phyloP scores from a whole-genome alignment of 2,113 vertebrate genomes.

The Hiodon alosoides region DNA sequence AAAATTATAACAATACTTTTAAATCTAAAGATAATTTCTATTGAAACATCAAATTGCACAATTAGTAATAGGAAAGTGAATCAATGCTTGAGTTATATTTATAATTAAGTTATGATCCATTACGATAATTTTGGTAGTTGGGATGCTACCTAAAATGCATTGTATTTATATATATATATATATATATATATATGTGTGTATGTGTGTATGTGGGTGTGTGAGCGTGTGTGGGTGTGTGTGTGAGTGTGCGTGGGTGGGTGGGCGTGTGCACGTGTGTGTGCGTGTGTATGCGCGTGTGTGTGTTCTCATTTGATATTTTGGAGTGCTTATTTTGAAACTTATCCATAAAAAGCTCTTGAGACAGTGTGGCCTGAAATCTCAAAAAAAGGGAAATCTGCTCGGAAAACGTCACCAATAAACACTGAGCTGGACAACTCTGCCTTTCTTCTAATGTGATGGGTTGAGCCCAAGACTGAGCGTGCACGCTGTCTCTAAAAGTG shows the following conservation, averaged over 20 bases:
- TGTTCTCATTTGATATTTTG: neutral
- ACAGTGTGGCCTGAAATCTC: neutral
- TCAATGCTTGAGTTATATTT: neutral
- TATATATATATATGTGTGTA: neutral
- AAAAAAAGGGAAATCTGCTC: constrained; percentile 5
- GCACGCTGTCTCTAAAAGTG: neutral
- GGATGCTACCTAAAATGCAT: no score
- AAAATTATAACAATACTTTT: neutral
- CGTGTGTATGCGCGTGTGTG: no score
- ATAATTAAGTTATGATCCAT: neutral
- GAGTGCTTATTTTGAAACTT: neutral
- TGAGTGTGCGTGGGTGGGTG: no score
- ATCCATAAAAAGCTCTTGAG: neutral
- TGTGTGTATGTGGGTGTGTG: neutral
- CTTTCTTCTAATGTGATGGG: neutral
- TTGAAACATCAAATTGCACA: neutral
- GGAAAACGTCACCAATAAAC: neutral
- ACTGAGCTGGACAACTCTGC: neutral
- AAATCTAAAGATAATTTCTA: neutral
- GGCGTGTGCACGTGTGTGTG: no score
- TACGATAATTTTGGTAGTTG: no score
- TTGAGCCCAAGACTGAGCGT: neutral
- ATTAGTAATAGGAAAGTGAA: neutral
- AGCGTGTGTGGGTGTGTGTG: no score
- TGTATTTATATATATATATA: neutral